Conservation (phyloP, 2,113 vertebrate genomes). For the Pygoscelis adeliae region DNA sequence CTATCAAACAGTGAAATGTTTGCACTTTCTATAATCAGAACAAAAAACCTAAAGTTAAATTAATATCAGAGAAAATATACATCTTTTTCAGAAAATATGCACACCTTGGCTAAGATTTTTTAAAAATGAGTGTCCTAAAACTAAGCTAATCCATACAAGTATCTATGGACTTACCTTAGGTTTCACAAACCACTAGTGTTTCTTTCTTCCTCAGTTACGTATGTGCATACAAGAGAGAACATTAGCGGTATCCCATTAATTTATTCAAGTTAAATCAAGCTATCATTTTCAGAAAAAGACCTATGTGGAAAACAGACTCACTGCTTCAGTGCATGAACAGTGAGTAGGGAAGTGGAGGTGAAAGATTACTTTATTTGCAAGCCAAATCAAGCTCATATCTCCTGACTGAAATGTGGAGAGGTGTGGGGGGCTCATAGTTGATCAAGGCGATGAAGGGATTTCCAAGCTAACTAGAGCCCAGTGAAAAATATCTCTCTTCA, state of each 20-base stretch:
- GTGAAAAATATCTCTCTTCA: background rate
- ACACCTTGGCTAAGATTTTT: background rate
- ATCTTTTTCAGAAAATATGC: background rate
- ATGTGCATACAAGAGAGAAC: background rate
- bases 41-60: background rate
- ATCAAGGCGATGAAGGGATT: background rate
- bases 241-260: background rate
- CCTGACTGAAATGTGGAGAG: background rate
- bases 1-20: background rate
- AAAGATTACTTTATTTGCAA: background rate
- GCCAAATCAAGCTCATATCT: background rate
- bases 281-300: background rate
- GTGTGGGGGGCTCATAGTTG: background rate
- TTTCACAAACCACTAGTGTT: background rate
- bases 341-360: background rate
- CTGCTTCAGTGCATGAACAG: background rate
- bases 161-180: background rate
- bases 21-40: background rate
- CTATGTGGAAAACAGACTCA: background rate
- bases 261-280: background rate
- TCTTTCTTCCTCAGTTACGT: background rate
- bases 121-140: background rate
- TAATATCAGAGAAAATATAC: background rate
- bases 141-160: background rate
- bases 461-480: background rate